Conservation (phyloP, 2,113 vertebrate species). For the Brachyistius frenatus region DNA sequence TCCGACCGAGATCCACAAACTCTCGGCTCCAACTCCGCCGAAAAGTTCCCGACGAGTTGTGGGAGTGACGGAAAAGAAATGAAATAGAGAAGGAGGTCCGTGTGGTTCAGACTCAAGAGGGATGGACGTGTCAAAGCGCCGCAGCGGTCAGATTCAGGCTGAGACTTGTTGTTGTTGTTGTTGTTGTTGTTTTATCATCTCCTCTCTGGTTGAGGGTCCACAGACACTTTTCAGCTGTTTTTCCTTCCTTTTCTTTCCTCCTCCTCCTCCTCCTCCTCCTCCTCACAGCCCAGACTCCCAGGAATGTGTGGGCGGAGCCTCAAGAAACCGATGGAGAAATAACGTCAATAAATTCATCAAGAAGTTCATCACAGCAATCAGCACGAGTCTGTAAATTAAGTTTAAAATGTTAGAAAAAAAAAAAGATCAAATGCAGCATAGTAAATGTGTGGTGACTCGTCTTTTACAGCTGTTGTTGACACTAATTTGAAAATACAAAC, state of each 20-base stretch:
- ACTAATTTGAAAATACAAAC: rapidly evolving
- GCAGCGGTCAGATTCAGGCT: background rate
- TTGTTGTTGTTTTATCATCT: slow-evolving; percentile 63
- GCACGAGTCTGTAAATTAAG: no score
- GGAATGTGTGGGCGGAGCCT: slow-evolving; percentile 75
- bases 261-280: slow-evolving; percentile 37
- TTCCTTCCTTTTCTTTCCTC: slow-evolving; percentile 39
- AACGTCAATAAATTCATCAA: background rate
- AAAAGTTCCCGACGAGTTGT: slow-evolving; percentile 51
- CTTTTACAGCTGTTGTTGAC: slow-evolving; percentile 29
- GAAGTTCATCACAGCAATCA: no score
- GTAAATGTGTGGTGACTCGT: background rate
- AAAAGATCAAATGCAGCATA: no score
- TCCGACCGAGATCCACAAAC: slow-evolving; percentile 15
- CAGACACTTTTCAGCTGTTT: slow-evolving; percentile 4
- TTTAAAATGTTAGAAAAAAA: no score
- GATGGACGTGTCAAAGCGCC: background rate
- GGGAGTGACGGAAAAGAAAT: background rate
- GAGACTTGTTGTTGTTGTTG: background rate
- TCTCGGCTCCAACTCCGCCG: slow-evolving; percentile 1
- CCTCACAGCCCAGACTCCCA: slow-evolving; percentile 52
- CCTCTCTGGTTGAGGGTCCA: slow-evolving; percentile 41
- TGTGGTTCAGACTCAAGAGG: background rate
- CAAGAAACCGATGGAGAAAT: background rate
- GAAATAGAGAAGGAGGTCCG: background rate